Evolutionary conservation across 2,888 invertebrate species (phyloP), one percentile per base, ranked within the genome.

Genomic region (Pachycephus smyrnensis): DNA sequence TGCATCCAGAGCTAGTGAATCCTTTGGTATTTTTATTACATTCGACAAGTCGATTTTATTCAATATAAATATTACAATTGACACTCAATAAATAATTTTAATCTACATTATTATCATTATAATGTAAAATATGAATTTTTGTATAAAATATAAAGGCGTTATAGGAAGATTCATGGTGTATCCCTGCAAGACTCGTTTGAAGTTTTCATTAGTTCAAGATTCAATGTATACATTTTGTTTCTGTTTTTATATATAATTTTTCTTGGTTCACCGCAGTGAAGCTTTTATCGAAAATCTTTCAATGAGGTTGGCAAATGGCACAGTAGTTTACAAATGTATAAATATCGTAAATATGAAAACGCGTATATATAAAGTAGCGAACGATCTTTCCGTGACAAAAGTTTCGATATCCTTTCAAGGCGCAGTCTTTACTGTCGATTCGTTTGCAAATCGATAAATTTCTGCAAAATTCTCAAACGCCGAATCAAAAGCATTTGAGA

Each of bases 51-150:
- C 40, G 23, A 40, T 40, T 81, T 81, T 55, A 68, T 55, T 74
- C 40, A 35, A 40, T 80, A 78, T 80, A 75, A 75, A 78, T 80
- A 75, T 75, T 77, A 37, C 78, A 76, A 77, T 78, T 74, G 77
- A 77, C 32, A 73, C 74, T 73, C 68, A 80, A 78, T 81, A 78
- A 78, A 81, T 80, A 81, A 55, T 55, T 23, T 55, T 23, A 6
- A 55, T 9, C 23, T 55, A 55, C 55, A 55, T 55, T 23, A 23
- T 55, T 23, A 55, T 23, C 9, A 9, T 23, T 55, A 6, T 55
- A 55, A 55, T 55, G 55, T 55, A 23, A 55, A 55, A 55, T 23
- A 23, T 55, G 2, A 23, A 55, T 9, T 55, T 23, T 55, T 55
- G 6, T 55, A 55, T 55, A 9, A 55, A 55, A 55, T 23, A 55